A percentile compares a stretch with the other conserved stretches of the same genome.
Evolutionary conservation across 1,140 invertebrate species (phyloP).

Genomic region (Ruditapes philippinarum): DNA sequence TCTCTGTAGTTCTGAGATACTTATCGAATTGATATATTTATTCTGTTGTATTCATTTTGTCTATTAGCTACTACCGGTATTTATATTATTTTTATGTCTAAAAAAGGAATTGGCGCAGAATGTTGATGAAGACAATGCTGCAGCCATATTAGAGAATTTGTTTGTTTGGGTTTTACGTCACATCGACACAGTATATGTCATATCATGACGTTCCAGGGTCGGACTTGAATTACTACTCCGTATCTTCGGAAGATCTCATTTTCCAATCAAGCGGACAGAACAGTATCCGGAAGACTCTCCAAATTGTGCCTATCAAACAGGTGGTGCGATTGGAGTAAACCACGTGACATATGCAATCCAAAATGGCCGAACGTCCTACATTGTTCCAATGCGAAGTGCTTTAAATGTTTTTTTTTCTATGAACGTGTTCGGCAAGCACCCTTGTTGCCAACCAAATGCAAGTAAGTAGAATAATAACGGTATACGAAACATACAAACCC

Average conservation of each 20-base stretch:
- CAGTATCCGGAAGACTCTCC: not conserved
- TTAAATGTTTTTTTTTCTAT: not conserved
- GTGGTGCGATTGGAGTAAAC: not conserved
- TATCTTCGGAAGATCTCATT: not conserved
- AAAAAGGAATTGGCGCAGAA: no score
- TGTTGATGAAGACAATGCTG: no score
- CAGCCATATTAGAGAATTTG: no score
- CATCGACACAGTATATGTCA: no score
- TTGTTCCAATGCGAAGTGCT: not conserved
- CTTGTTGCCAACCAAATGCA: not conserved
- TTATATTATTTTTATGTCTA: no score
- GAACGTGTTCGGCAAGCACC: not conserved
- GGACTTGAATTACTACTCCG: not conserved
- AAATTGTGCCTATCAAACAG: not conserved
- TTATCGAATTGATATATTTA: no score
- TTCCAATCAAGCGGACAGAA: not conserved
- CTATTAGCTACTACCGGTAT: no score
- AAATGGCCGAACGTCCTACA: not conserved
- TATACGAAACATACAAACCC: not conserved
- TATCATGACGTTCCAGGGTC: no score
- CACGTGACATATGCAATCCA: not conserved
- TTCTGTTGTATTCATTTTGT: no score
- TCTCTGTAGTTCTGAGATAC: no score
- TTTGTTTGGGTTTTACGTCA: no score
- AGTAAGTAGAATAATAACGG: conserved; percentile 2